A percentile compares a stretch with the other conserved stretches of the same genome.
Evolutionary conservation across 2,113 vertebrate species (phyloP).

Genomic region (Erinaceus europaeus): DNA sequence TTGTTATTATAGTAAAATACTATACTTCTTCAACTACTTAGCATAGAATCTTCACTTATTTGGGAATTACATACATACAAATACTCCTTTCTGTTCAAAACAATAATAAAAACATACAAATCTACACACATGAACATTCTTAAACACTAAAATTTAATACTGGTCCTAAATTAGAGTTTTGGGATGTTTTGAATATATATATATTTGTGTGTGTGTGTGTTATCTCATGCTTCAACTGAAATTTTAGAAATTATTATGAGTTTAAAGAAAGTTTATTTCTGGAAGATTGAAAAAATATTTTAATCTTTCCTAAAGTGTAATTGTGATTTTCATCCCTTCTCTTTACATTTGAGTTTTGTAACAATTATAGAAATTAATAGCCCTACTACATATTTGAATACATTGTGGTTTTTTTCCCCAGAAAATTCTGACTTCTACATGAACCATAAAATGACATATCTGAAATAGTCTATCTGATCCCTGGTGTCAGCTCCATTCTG

Average conservation of each 20-base stretch:
- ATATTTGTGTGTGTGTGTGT: no score
- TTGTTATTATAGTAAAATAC: background rate
- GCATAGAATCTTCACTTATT: background rate
- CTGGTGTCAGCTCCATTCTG: accelerated
- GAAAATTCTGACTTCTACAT: background rate
- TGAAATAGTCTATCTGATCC: background rate
- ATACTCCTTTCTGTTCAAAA: background rate
- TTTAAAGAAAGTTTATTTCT: background rate
- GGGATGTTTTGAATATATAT: background rate
- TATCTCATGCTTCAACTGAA: background rate
- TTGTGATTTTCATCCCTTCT: background rate
- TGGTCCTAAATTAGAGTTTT: slow-evolving; percentile 6
- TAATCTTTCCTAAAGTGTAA: background rate
- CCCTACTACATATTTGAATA: background rate
- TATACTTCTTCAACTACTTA: background rate
- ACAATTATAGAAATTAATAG: background rate
- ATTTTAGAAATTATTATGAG: slow-evolving; percentile 26
- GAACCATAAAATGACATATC: background rate
- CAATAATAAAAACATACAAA: background rate
- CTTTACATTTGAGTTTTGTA: background rate
- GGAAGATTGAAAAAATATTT: background rate
- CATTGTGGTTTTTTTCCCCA: background rate
- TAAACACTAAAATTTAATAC: background rate
- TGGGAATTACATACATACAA: background rate
- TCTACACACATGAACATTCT: background rate